phyloP scores from a whole-genome alignment of 2,113 vertebrate genomes.

The Microcebus griseorufus region DNA sequence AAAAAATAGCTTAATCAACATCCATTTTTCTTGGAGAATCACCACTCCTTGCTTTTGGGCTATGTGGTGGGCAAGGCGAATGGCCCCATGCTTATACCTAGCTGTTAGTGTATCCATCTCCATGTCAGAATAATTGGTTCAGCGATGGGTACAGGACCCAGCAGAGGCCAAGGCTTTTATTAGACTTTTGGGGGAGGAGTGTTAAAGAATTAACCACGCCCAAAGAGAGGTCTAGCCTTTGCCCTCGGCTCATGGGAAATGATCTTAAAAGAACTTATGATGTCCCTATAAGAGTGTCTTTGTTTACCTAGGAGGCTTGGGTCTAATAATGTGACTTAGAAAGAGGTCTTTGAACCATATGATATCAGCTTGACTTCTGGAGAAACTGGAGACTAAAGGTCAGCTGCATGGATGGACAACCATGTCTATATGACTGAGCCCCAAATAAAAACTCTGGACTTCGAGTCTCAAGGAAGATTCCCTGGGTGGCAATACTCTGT shows the following conservation, averaged over 20 bases:
- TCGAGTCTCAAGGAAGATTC: not conserved
- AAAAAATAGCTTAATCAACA: not conserved
- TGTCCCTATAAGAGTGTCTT: not conserved
- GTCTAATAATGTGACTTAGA: not conserved
- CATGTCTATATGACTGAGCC: not conserved
- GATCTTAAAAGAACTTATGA: not conserved
- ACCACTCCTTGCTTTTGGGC: not conserved
- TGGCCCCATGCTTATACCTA: not conserved
- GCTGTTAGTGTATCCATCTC: not conserved
- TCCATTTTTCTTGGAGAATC: not conserved
- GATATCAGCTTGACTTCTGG: not conserved
- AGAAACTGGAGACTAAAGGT: not conserved
- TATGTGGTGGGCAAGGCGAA: not conserved
- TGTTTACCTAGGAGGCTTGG: too few relatives aligned
- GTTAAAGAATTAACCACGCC: not conserved
- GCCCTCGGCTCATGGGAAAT: not conserved
- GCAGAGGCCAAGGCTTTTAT: not conserved
- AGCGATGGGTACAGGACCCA: not conserved
- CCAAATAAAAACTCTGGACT: not conserved
- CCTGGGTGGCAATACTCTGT: not conserved
- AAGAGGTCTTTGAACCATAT: not conserved
- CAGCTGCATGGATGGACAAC: not conserved
- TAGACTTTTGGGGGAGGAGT: not conserved
- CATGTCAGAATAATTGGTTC: not conserved
- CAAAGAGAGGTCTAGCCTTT: not conserved